These are phyloP conservation scores for Zygogramma bicolorata DNA, from an alignment of 2,888 invertebrate genomes.

Conservation along the genomic window DNA sequence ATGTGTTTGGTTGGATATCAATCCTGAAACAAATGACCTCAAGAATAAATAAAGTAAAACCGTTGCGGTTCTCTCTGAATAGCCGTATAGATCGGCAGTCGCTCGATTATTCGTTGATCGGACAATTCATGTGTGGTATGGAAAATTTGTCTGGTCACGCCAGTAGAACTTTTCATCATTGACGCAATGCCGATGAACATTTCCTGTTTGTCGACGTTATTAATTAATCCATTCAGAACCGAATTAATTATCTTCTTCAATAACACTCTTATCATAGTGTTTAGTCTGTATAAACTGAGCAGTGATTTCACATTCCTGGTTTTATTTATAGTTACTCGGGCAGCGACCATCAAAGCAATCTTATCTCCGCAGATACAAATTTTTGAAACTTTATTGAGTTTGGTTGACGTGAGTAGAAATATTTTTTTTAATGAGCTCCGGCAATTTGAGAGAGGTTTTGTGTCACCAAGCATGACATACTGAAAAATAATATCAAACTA, in stretches of 20 bases:
- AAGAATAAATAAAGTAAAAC: no score
- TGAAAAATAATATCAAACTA: no score
- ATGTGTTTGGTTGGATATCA: no score
- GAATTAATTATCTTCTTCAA: constrained; percentile 20
- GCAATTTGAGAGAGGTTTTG: no score
- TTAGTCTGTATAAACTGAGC: constrained; percentile 23
- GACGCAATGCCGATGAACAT: not conserved
- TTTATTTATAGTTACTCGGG: constrained; percentile 11
- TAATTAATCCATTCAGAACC: not conserved
- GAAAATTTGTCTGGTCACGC: not conserved
- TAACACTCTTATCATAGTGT: constrained; percentile 24
- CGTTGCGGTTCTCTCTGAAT: no score
- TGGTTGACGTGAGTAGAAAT: not conserved
- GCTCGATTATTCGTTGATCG: not conserved
- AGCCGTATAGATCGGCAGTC: no score
- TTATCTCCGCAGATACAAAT: not conserved
- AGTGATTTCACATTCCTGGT: constrained; percentile 24
- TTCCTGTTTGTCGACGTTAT: constrained; percentile 13
- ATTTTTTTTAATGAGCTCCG: not conserved
- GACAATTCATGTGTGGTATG: no score
- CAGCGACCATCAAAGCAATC: not conserved
- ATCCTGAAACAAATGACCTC: no score
- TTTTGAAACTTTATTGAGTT: not conserved
- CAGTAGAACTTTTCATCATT: not conserved
- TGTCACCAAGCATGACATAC: no score